phyloP scores from a whole-genome alignment of 64 coral and sea anemone genomes.

The Porites australiensis region DNA sequence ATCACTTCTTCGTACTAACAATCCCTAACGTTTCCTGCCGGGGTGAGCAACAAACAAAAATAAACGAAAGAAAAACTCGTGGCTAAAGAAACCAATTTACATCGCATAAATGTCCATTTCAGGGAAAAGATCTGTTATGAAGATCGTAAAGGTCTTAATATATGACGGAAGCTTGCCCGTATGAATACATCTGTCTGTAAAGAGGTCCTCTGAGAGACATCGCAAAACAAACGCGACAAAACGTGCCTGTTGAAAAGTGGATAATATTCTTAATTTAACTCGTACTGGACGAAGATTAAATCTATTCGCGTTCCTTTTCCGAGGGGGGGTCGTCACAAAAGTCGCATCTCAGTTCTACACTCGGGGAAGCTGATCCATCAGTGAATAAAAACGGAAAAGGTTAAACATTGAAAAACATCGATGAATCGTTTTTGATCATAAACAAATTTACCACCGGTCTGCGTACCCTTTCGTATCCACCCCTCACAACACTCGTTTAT shows the following conservation, averaged over 20 bases:
- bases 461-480: neutral
- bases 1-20: neutral
- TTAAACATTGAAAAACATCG: neutral
- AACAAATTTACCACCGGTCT: slow-evolving; percentile 26
- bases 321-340: neutral
- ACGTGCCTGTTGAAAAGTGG: neutral
- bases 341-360: neutral
- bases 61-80: neutral
- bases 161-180: slow-evolving; percentile 1
- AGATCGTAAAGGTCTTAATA: neutral
- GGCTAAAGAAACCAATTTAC: neutral
- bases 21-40: slow-evolving; percentile 22
- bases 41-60: neutral
- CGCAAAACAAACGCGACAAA: slow-evolving; percentile 18
- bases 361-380: neutral
- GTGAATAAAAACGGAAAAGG: neutral
- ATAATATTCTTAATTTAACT: slow-evolving; percentile 1
- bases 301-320: neutral
- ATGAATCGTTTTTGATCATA: slow-evolving; percentile 14
- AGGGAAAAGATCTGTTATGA: neutral
- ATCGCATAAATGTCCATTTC: neutral
- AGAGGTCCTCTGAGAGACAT: neutral
- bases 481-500: slow-evolving; percentile 9
- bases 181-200: slow-evolving; percentile 6
- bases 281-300: neutral